Evolutionary conservation across 2,888 invertebrate genomes (phyloP), one percentile per base, ranked within the genome.

Genomic region (Tridacna crocea): DNA sequence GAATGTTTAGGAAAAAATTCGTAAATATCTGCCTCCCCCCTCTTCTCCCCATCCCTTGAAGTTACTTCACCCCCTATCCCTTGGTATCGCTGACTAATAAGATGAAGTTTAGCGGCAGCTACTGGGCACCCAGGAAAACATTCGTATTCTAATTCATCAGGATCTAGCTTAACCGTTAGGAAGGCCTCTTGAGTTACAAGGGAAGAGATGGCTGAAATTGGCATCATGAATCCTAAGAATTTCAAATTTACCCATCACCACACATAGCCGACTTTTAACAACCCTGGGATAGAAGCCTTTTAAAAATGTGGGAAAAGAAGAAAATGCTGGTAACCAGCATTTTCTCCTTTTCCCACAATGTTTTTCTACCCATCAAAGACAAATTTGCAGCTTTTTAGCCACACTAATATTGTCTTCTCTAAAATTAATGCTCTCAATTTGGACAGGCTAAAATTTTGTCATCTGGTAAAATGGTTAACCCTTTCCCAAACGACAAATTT

Each of bases 121-220:
- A 24, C 70, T 13, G 70, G 70, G 46, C 70, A 70, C 48, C 70
- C 70, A 4, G 70, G 70, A 13, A 51, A 48, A 19, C 70, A 70
- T 70, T 70, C 70, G 24, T 70, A 70, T 12, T 70, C 51, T 22
- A 70, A n/a, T 15, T 51, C 51, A 4, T 70, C 13, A 26, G 70
- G 70, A 24, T 70, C 51, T 24, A 70, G 47, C 19, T 22, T 48
- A 4, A 70, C 70, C 1, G 70, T 70, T 15, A 46, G 24, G 24
- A 70, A 46, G 70, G 55, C 24, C 2, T 70, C 70, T 51, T 70
- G 8, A 51, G 24, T 70, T 2, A 70, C 51, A 12, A 51, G 15
- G 46, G 19, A 51, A 10, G 70, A 48, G 3, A 22, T 22, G 10
- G 17, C 70, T 26, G 48, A 46, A 17, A 36, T 12, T 46, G 66